Percentiles rank a stretch among this genome's conserved stretches.
Conservation (phyloP, 2,113 vertebrate species). For the Callopanchax toddi region DNA sequence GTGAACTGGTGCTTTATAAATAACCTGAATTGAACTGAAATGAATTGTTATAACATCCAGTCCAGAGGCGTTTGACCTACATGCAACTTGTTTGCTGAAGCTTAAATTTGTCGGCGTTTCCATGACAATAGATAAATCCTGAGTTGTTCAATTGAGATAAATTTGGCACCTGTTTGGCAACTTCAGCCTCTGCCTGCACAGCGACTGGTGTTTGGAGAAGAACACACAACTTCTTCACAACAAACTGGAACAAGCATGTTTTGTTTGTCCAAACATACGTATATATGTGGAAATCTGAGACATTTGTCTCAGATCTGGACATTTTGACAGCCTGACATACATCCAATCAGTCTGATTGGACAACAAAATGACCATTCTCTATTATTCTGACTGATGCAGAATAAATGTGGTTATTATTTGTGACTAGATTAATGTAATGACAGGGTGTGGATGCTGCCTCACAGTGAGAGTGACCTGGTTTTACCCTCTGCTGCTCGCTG, state of each 20-base stretch:
- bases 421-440: slow-evolving; percentile 1
- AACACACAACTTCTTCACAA: not conserved
- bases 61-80: slow-evolving; percentile 41
- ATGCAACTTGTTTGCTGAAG: slow-evolving; percentile 32
- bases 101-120: slow-evolving; percentile 47
- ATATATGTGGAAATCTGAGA: no score
- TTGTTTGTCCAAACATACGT: no score
- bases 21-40: no score
- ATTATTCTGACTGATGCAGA: not conserved
- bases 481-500: not conserved
- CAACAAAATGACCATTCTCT: no score
- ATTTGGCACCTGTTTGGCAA: slow-evolving; percentile 12
- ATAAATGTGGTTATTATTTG: not conserved
- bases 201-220: not conserved
- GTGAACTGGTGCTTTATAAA: no score
- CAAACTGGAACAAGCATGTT: no score
- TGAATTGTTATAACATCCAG: slow-evolving; percentile 40
- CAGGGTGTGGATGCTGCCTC: not conserved
- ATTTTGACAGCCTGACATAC: no score
- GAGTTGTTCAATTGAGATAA: slow-evolving; percentile 31
- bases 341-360: no score
- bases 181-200: not conserved
- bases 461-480: slow-evolving; percentile 16
- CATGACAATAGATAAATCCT: slow-evolving; percentile 51
- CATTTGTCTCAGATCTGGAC: no score